Base-by-base conservation (phyloP, 2,113 vertebrate genomes). In the Etia nguti region DNA sequence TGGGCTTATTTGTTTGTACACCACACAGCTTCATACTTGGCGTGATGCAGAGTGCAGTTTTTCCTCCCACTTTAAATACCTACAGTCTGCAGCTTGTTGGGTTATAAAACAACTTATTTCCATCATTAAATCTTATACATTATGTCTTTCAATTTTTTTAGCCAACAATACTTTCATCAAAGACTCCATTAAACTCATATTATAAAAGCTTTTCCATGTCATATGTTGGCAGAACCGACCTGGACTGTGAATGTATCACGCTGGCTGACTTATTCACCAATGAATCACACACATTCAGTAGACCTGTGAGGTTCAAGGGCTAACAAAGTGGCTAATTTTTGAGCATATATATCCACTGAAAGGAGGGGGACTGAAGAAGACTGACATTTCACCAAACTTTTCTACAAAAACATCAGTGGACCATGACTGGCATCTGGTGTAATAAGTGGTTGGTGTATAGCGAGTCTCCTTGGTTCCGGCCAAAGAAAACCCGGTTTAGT, bases 1-100 rank as follows among this genome's bases (percentile, higher is more conserved):
- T 94, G 92, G 93, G 57, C 90, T 91, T 94, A 94, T 95, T 95
- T 95, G 93, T 96, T 95, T 95, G 94, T 91, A 56, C 89, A 96
- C 93, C 94, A 94, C 95, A 95, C 93, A 83, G 91, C 94, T 93
- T 95, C 92, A 91, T 89, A 93, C 91, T 92, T 93, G 94, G 93
- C 92, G 43, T 88, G 91, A 93, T 92, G 87, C 87, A 90, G 92
- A 43, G 90, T 85, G 84, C 83, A 88, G 87, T 91, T 93, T 93
- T 92, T 92, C 90, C 92, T 86, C 92, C 92, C 86, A 88, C 86
- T 93, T 94, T 86, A 93, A 93, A 93, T 88, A 88, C 84, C 89
- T 59, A 80, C 92, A 92, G 82, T 94, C 86, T 83, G 83, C 92
- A 92, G 84, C 86, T 90, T 92, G 82, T 79, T 77, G 82, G 81